Percentiles rank a stretch among this genome's conserved stretches.
Conservation (phyloP, 2,797 vertebrate genomes). For the Martes flavigula region DNA sequence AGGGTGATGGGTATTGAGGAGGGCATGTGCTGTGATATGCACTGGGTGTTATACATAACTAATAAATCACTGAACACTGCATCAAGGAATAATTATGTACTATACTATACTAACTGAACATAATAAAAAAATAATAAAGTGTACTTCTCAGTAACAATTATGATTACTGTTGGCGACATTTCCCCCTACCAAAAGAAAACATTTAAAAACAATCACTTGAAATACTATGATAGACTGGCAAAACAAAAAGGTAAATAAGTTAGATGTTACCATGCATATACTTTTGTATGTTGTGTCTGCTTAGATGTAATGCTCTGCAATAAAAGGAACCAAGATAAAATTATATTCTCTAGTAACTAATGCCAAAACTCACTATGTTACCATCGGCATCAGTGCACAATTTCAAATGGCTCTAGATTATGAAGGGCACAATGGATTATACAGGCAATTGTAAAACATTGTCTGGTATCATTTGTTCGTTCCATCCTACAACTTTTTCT, state of each 20-base stretch:
- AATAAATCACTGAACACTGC: no score
- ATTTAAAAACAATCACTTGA: neutral
- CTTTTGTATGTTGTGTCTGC: neutral
- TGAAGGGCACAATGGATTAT: slow-evolving; percentile 50
- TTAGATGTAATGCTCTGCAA: neutral
- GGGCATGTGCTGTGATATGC: no score
- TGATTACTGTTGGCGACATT: neutral
- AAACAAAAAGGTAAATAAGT: neutral
- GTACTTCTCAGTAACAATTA: neutral
- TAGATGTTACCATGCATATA: neutral
- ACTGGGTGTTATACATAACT: no score
- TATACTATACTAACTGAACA: no score
- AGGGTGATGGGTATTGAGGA: no score
- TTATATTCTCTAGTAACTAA: neutral
- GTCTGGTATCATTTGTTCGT: slow-evolving; percentile 72
- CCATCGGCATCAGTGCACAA: neutral
- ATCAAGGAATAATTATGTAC: no score
- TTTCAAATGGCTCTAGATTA: slow-evolving; percentile 15
- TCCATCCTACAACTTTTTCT: slow-evolving; percentile 71
- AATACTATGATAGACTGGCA: neutral
- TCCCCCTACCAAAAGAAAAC: neutral
- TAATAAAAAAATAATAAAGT: neutral
- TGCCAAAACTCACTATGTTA: neutral
- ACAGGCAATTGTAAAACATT: neutral
- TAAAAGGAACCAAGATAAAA: slow-evolving; percentile 53